Base-by-base conservation (phyloP, 2,888 invertebrate species). In the Drymonia ruficornis region DNA sequence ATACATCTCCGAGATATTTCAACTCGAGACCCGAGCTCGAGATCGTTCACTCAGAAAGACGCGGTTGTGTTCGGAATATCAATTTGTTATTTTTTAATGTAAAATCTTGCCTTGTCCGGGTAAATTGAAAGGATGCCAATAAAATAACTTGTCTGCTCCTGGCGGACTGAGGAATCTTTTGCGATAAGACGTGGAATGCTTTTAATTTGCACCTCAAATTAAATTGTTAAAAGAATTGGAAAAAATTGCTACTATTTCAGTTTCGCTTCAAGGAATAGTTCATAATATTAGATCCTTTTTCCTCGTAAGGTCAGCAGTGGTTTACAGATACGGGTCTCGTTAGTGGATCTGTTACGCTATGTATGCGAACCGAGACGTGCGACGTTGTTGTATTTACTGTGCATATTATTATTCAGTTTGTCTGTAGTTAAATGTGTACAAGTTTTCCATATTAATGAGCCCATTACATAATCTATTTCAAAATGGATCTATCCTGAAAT, bases 31-130 rank as follows among this genome's bases (percentile, higher is more conserved):
- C 23, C 7, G 28, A 29, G 55, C 48, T 51, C 53, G 48, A 55
- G 56, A 58, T 52, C 65, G 49, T 59, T 65, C 54, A 55, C 45
- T 59, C 44, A 38, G 38, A 70, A 61, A 53, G 42, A 16, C 46
- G 40, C 42, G 29, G 34, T 19, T 49, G 55, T 57, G 51, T 57
- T 51, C 31, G 34, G 55, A 60, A 56, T 62, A 64, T 61, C 52
- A 64, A 60, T 59, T 45, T 58, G 57, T 56, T 57, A 46, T 31
- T 38, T 50, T 34, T 43, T n/a, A 18, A 40, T 52, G 42, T 19
- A 15, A 46, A 7, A 46, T 15, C 46, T 29, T 29, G 23, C 23
- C 11, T 2, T 7, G 28, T 6, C 29, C 38, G 43, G 43, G 11
- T 54, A 56, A 52, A 65, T 61, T 65, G 56, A 56, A 60, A 49